Evolutionary conservation across 1,140 invertebrate species (phyloP), one percentile per base, ranked within the genome.

Genomic region (Coelopa frigida): DNA sequence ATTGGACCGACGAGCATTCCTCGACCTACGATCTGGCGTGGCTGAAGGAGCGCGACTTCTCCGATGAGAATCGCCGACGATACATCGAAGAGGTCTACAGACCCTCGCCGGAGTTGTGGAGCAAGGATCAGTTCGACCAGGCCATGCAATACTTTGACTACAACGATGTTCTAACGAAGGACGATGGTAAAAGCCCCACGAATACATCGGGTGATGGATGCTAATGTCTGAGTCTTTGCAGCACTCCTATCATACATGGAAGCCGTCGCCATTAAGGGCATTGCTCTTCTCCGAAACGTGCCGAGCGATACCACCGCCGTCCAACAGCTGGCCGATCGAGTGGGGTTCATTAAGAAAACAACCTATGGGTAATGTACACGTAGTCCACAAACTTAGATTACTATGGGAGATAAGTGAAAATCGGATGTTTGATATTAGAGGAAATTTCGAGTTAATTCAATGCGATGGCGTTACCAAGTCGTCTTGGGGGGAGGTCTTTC

Each of bases 341-440:
- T 84, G 49, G 81, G 74, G 4, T 84, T 83, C 55, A 74, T 79
- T n/a, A 78, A 76, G 52, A 70, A 66, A 49, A 84, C 82, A 3
- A 81, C 83, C 59, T 85, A 85, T 54, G 82, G 82, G 63, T 67
- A 56, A 56, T n/a, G 24, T 22, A 24, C 64, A 36, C 17, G 3
- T 8, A 24, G 14, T 27, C 10, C 17, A 17, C 31, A 29, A 29
- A n/a, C n/a, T n/a, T n/a, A n/a, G n/a, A n/a, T n/a, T n/a, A n/a
- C n/a, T n/a, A n/a, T n/a, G n/a, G n/a, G n/a, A n/a, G n/a, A n/a
- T n/a, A n/a, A n/a, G n/a, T n/a, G n/a, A n/a, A n/a, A n/a, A n/a
- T n/a, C n/a, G n/a, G n/a, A n/a, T n/a, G n/a, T n/a, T n/a, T n/a
- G n/a, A n/a, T n/a, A n/a, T n/a, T n/a, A n/a, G n/a, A n/a, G n/a